Conservation (phyloP, 2,888 invertebrate species). For the Tricholauxania praeusta region DNA sequence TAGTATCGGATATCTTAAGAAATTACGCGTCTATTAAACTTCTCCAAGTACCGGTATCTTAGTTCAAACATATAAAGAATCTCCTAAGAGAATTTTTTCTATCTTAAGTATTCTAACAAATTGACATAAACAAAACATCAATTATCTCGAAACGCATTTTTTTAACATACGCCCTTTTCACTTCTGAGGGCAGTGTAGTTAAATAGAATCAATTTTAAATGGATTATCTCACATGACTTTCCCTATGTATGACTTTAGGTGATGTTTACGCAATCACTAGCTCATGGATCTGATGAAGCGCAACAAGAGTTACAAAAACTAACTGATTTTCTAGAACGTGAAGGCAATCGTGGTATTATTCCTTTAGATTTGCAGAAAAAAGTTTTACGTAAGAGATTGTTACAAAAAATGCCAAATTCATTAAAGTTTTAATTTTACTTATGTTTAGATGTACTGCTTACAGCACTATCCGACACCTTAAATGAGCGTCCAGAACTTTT, state of each 20-base stretch:
- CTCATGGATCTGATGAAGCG: constrained; percentile 76
- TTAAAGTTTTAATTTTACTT: not conserved
- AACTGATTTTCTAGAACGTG: constrained; percentile 79
- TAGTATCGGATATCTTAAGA: no score
- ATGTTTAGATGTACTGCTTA: constrained; percentile 77
- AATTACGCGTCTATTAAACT: no score
- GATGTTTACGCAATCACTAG: constrained; percentile 82
- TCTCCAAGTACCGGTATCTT: no score
- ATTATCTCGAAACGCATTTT: no score
- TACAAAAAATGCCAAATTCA: not conserved
- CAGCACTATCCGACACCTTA: constrained; percentile 79
- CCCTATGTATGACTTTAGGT: constrained; percentile 67
- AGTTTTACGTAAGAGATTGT: constrained; percentile 75
- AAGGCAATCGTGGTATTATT: constrained; percentile 80
- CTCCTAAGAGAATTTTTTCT: no score
- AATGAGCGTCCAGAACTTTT: constrained; percentile 79
- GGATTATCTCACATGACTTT: no score
- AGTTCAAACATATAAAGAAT: no score
- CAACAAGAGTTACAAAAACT: constrained; percentile 81
- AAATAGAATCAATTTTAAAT: not conserved
- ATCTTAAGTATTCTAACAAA: no score
- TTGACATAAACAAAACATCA: no score
- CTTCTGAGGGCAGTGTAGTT: no score
- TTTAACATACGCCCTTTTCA: no score
- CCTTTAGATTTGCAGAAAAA: constrained; percentile 81